These are phyloP conservation scores for Halesus radiatus DNA, from an alignment of 1,140 invertebrate genomes.

Conservation along the genomic window DNA sequence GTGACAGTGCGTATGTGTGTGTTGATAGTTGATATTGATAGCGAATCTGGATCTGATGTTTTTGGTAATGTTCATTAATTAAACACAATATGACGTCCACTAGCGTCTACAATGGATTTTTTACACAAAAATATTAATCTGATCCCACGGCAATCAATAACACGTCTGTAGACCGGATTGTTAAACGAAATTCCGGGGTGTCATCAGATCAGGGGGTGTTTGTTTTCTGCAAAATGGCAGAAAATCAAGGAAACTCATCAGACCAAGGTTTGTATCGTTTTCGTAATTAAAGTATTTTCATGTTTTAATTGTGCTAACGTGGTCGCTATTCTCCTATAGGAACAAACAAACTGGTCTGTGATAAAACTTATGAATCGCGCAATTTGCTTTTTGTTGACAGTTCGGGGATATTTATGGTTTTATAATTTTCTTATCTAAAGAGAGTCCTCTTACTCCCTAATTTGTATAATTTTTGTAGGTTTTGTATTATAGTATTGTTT, in stretches of 20 bases:
- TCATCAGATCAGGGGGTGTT: slow-evolving; percentile 46
- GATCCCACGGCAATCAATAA: background rate
- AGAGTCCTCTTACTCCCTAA: too few species aligned
- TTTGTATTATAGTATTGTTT: too few species aligned
- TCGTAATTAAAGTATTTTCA: too few species aligned
- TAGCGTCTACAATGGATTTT: slow-evolving; percentile 7
- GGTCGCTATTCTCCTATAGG: background rate
- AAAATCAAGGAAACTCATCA: slow-evolving; percentile 50
- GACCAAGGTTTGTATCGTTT: slow-evolving; percentile 35
- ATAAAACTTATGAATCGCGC: too few species aligned
- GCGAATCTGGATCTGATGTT: slow-evolving; percentile 16
- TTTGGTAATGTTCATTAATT: slow-evolving; percentile 34
- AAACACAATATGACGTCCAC: slow-evolving; percentile 34
- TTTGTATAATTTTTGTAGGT: too few species aligned
- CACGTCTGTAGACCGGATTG: slow-evolving; percentile 7
- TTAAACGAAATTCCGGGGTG: slow-evolving; percentile 36
- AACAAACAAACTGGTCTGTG: too few species aligned
- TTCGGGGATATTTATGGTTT: background rate
- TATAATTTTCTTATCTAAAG: background rate
- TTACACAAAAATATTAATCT: slow-evolving; percentile 10
- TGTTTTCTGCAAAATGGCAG: slow-evolving; percentile 52
- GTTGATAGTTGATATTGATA: slow-evolving; percentile 27
- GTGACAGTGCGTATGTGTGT: slow-evolving; percentile 21
- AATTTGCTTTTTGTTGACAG: slow-evolving; percentile 7
- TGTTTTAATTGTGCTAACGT: too few species aligned